These are phyloP conservation scores for Tiliqua scincoides DNA, from an alignment of 2,113 vertebrate genomes.

Conservation along the genomic window DNA sequence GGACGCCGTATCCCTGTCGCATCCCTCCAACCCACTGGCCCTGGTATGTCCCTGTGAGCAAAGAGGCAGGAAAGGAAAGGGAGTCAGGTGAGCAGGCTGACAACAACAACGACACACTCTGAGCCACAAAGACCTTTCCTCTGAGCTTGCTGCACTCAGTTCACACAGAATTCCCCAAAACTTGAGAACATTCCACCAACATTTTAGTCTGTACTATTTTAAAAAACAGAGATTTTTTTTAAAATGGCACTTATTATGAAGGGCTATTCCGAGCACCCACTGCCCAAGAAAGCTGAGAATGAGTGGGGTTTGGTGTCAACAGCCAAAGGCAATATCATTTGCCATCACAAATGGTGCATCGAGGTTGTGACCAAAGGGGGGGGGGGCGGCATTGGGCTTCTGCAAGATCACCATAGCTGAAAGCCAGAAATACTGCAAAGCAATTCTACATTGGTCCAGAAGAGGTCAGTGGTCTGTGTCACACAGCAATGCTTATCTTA, in stretches of 20 bases:
- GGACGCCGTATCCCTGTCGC: slow-evolving; percentile 96
- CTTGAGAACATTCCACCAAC: neutral
- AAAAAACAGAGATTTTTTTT: neutral
- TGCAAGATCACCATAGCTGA: neutral
- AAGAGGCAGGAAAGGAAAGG: slow-evolving; percentile 25
- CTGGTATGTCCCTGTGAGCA: slow-evolving; percentile 89
- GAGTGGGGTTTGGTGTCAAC: neutral
- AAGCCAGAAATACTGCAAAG: neutral
- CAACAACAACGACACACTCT: neutral
- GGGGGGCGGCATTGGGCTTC: neutral
- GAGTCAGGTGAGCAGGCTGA: neutral
- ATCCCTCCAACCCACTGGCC: slow-evolving; percentile 96
- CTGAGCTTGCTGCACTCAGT: neutral
- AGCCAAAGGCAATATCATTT: neutral
- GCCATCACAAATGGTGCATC: neutral
- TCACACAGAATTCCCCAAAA: no score
- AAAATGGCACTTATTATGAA: neutral
- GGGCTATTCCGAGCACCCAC: neutral
- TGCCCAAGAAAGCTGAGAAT: neutral
- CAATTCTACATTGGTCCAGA: neutral
- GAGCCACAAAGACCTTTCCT: neutral
- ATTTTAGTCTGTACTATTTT: neutral
- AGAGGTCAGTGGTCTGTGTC: neutral
- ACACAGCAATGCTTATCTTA: neutral
- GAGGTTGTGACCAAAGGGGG: neutral